Evolutionary conservation across 2,797 vertebrate genomes (phyloP), one percentile per base, ranked within the genome.

Genomic region (Oreortyx pictus): DNA sequence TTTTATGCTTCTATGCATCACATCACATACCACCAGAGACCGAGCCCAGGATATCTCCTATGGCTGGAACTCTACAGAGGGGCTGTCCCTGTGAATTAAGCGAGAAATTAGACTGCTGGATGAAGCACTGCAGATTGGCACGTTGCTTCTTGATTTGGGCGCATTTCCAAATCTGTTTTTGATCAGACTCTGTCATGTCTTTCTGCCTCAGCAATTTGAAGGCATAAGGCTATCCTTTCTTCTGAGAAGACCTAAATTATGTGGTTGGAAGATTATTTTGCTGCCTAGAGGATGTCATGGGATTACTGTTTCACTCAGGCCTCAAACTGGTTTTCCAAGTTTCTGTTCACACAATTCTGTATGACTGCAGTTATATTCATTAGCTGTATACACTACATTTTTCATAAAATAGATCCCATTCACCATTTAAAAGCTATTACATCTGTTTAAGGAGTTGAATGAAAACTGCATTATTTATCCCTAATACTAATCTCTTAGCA

Each of bases 201-300:
- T 50, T 70, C 22, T 76, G 50, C 66, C 64, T 92, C 79, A 79
- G 72, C 49, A 90, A 73, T 60, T 41, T 85, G 79, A 96, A 96
- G 52, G 72, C 86, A 89, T 68, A 88, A 82, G 59, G 24, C 73
- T 87, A 84, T 49, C 27, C 87, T 89, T 71, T 88, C 68, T 83
- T 93, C 90, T 66, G 16, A 89, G 86, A 96, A 76, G n/a, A 71
- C 86, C 80, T 91, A 94, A 94, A 96, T 96, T 92, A 91, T 62
- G 88, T 82, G 79, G 74, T 85, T 94, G 79, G 88, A 93, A 92
- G 50, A 44, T 79, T 82, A 29, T 91, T 89, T 78, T 90, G 33
- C 60, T 90, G 90, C 77, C 86, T 90, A 70, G 25, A 89, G 46
- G 78, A 84, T 79, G 76, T 78, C 91, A 82, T 90, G 15, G 39